Evolutionary conservation across 2,888 invertebrate genomes (phyloP).

Genomic region (Nomada hirtipes): DNA sequence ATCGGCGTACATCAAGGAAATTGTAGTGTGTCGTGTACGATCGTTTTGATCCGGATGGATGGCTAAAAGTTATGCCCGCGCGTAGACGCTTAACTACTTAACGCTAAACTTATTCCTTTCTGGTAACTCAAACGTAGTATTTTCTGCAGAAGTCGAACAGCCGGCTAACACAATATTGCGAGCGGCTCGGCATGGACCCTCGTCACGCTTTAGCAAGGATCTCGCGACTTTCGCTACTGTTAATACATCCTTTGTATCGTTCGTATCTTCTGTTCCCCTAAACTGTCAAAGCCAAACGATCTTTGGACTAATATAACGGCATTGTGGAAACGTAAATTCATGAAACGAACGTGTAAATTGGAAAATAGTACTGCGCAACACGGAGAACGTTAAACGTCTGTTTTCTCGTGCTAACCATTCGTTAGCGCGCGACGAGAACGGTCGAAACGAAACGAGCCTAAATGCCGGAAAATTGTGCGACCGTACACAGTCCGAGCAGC

Average conservation of each 20-base stretch:
- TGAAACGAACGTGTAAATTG: background rate
- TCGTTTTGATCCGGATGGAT: slow-evolving; percentile 23
- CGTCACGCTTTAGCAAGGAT: background rate
- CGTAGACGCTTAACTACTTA: slow-evolving; percentile 10
- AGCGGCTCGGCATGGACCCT: slow-evolving; percentile 17
- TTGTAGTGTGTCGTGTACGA: slow-evolving; percentile 40
- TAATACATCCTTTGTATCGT: background rate
- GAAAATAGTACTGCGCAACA: background rate
- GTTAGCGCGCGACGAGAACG: background rate
- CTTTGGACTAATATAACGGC: background rate
- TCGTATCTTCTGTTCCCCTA: background rate
- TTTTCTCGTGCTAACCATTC: background rate
- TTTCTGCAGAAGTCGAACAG: slow-evolving; percentile 30
- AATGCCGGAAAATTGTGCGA: slow-evolving; percentile 5
- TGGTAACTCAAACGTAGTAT: slow-evolving; percentile 31
- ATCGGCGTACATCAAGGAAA: slow-evolving; percentile 44
- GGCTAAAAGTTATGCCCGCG: slow-evolving; percentile 12
- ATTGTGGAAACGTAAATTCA: background rate
- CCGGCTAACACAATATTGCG: background rate
- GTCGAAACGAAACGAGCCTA: slow-evolving; percentile 15
- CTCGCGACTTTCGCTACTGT: background rate
- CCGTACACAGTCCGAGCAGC: background rate
- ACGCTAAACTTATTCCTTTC: slow-evolving; percentile 27
- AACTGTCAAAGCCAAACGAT: background rate
- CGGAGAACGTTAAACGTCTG: background rate